Conservation (phyloP, 1,140 invertebrate genomes). For the Temnothorax curvispinosus region DNA sequence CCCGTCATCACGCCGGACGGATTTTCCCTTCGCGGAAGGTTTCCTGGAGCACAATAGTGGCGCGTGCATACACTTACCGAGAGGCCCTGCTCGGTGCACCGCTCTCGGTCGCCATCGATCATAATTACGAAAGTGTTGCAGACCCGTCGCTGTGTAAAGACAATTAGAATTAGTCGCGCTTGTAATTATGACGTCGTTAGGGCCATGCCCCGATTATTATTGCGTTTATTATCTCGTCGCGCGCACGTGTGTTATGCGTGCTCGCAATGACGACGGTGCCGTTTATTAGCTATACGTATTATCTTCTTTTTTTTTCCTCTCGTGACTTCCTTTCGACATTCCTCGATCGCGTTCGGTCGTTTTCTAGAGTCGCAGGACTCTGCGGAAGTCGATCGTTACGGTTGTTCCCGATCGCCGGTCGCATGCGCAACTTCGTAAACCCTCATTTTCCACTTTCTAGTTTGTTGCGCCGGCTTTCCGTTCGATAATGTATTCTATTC, state of each 20-base stretch:
- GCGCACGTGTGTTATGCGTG: background rate
- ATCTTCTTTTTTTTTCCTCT: background rate
- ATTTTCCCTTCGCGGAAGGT: conserved; percentile 62
- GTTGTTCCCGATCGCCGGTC: conserved; percentile 11
- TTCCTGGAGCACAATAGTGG: conserved; percentile 52
- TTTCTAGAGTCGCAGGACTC: background rate
- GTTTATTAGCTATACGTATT: conserved; percentile 11
- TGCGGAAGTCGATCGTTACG: conserved; percentile 32
- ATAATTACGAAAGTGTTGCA: conserved; percentile 70
- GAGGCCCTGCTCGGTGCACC: conserved; percentile 16
- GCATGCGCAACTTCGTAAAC: conserved; percentile 35
- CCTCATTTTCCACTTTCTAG: conserved; percentile 57
- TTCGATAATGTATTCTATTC: conserved; percentile 30
- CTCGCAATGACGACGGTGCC: background rate
- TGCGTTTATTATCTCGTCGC: conserved; percentile 56
- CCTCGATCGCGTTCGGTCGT: background rate
- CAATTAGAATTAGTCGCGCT: conserved; percentile 68
- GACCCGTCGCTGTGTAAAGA: conserved; percentile 58
- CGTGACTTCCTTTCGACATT: background rate
- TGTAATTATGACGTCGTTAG: conserved; percentile 63
- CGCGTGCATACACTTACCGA: conserved; percentile 45
- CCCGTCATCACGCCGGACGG: conserved; percentile 45
- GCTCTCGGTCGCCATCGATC: conserved; percentile 58
- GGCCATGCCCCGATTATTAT: conserved; percentile 55
- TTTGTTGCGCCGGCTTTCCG: conserved; percentile 32